phyloP scores from a whole-genome alignment of 2,113 vertebrate species.

The Carassius carassius region DNA sequence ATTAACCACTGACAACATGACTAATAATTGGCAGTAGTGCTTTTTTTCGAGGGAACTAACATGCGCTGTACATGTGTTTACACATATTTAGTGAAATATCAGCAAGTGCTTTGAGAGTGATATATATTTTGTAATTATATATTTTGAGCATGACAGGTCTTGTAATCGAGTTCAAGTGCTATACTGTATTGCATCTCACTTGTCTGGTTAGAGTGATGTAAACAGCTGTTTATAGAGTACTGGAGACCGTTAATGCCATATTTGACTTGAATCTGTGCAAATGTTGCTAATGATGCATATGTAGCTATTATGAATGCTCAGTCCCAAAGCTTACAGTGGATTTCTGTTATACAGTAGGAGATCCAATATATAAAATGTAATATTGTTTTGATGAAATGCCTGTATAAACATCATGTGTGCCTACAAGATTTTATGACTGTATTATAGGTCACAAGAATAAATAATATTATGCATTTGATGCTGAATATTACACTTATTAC shows the following conservation, averaged over 20 bases:
- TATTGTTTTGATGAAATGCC: slow-evolving; percentile 53
- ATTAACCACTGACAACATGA: background rate
- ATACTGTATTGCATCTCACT: slow-evolving; percentile 36
- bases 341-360: slow-evolving; percentile 40
- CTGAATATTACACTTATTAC: background rate
- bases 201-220: slow-evolving; percentile 24
- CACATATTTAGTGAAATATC: slow-evolving; percentile 28
- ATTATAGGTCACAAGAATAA: slow-evolving; percentile 50
- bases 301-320: slow-evolving; percentile 10
- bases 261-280: slow-evolving; percentile 18
- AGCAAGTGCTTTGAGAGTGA: slow-evolving; percentile 29
- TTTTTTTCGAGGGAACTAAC: background rate
- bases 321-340: slow-evolving; percentile 27
- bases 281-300: slow-evolving; percentile 12
- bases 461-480: slow-evolving; percentile 46
- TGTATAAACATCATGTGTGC: slow-evolving; percentile 58
- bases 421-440: slow-evolving; percentile 57
- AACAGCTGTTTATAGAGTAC: background rate
- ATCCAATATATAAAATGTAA: slow-evolving; percentile 30
- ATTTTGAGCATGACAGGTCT: slow-evolving; percentile 53
- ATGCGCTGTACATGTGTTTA: slow-evolving; percentile 34
- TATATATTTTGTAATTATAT: slow-evolving; percentile 42
- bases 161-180: slow-evolving; percentile 38
- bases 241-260: background rate
- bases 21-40: background rate